These are phyloP conservation scores for Motacilla alba DNA, from an alignment of 2,113 vertebrate genomes.

Conservation along the genomic window DNA sequence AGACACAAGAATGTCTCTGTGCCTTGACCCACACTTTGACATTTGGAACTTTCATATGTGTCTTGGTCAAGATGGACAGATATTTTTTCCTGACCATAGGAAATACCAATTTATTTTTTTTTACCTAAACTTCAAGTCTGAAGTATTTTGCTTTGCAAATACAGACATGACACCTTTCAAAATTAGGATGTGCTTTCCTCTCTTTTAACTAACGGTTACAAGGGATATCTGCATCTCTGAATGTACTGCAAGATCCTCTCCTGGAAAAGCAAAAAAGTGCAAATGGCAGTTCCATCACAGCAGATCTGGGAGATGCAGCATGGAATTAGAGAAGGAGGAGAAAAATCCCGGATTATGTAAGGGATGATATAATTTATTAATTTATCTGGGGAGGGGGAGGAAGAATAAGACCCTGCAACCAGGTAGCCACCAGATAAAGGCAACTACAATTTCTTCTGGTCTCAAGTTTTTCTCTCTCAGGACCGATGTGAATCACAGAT, in stretches of 20 bases:
- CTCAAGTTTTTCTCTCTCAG: neutral
- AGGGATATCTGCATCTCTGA: neutral
- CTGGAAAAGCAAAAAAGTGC: neutral
- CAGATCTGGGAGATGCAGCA: neutral
- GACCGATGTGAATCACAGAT: neutral
- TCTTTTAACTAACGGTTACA: neutral
- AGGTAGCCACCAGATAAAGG: neutral
- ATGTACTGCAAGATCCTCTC: neutral
- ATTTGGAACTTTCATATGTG: neutral
- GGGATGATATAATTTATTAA: neutral
- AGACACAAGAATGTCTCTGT: constrained; percentile 14
- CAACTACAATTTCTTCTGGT: neutral
- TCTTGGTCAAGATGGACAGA: neutral
- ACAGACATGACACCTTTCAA: neutral
- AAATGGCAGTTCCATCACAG: neutral
- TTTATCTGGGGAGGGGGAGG: rapidly evolving
- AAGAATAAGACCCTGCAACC: neutral
- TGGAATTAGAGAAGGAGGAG: neutral
- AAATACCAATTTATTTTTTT: neutral
- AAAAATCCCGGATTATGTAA: neutral
- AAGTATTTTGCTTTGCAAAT: neutral
- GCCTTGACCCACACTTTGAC: constrained; percentile 24
- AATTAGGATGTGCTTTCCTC: neutral
- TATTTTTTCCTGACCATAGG: neutral
- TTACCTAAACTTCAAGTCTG: neutral